Percentiles rank a stretch among this genome's conserved stretches.
phyloP scores from a whole-genome alignment of 2,888 invertebrate genomes.

The Philopedon plagiatum region DNA sequence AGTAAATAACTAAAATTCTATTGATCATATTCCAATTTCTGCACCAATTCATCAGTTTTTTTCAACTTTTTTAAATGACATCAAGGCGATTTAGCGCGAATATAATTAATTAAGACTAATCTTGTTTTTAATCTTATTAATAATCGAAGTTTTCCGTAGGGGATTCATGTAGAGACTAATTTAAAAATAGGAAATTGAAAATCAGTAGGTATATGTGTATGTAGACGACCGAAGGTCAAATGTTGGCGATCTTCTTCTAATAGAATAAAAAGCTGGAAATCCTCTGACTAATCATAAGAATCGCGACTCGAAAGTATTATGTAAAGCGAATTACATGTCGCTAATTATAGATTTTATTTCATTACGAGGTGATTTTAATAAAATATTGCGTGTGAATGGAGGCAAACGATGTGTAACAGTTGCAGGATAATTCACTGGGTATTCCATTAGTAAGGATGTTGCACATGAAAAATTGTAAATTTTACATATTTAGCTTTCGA shows the following conservation, averaged over 20 bases:
- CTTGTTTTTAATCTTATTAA: background rate
- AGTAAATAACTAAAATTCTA: background rate
- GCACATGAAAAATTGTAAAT: too few relatives aligned
- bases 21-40: background rate
- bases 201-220: conserved; percentile 24
- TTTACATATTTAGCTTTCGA: too few relatives aligned
- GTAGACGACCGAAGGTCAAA: conserved; percentile 25
- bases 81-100: background rate
- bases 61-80: background rate
- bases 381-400: background rate
- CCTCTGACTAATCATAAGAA: conserved; percentile 40
- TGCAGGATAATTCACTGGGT: too few relatives aligned
- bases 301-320: conserved; percentile 36
- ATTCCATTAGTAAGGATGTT: too few relatives aligned
- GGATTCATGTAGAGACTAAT: conserved; percentile 12
- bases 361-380: conserved; percentile 30
- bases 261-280: conserved; percentile 36
- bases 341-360: conserved; percentile 36
- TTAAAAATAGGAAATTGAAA: conserved; percentile 41
- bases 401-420: background rate
- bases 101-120: background rate
- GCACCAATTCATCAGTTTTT: background rate
- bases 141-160: conserved; percentile 20
- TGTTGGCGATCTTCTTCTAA: conserved; percentile 37
- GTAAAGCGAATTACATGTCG: conserved; percentile 30